A percentile compares a stretch with the other conserved stretches of the same genome.
These are phyloP conservation scores for Orthosia gracilis DNA, from an alignment of 2,888 invertebrate genomes.

Conservation along the genomic window DNA sequence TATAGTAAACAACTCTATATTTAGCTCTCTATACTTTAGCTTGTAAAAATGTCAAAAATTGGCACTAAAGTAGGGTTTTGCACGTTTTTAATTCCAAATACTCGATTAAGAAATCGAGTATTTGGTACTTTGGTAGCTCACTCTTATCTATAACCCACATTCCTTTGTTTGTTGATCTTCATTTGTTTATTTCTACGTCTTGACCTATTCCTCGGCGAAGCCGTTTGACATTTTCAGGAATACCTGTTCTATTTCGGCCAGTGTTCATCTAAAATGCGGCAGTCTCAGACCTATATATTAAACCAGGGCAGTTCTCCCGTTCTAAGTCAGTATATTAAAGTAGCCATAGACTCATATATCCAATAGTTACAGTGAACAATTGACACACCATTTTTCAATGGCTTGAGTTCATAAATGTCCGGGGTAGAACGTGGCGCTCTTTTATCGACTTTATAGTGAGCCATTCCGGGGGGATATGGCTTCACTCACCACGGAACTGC, in stretches of 20 bases:
- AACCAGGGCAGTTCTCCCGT: conserved; percentile 13
- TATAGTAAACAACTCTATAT: too few relatives aligned
- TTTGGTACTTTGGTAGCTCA: too few relatives aligned
- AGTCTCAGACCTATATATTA: conserved; percentile 14
- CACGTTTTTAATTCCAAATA: too few relatives aligned
- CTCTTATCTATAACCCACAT: too few relatives aligned
- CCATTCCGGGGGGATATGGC: conserved; percentile 48
- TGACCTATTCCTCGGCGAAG: neutral
- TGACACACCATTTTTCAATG: conserved; percentile 57
- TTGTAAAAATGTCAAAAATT: too few relatives aligned
- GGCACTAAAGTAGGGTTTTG: too few relatives aligned
- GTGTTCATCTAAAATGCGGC: conserved; percentile 12
- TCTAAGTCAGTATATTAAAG: conserved; percentile 20
- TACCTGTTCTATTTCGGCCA: conserved; percentile 15
- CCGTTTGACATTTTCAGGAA: conserved; percentile 1
- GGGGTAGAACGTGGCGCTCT: conserved; percentile 49
- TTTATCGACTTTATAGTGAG: conserved; percentile 53
- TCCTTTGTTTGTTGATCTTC: neutral
- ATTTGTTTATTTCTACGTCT: neutral
- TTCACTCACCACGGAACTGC: conserved; percentile 11
- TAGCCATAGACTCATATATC: conserved; percentile 42
- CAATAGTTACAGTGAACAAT: conserved; percentile 55
- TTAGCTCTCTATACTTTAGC: too few relatives aligned
- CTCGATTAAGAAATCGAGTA: too few relatives aligned
- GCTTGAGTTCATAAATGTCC: conserved; percentile 61